Percentiles rank a stretch among this genome's conserved stretches.
These are phyloP conservation scores for Diploptera punctata DNA, from an alignment of 2,888 invertebrate genomes.

Conservation along the genomic window DNA sequence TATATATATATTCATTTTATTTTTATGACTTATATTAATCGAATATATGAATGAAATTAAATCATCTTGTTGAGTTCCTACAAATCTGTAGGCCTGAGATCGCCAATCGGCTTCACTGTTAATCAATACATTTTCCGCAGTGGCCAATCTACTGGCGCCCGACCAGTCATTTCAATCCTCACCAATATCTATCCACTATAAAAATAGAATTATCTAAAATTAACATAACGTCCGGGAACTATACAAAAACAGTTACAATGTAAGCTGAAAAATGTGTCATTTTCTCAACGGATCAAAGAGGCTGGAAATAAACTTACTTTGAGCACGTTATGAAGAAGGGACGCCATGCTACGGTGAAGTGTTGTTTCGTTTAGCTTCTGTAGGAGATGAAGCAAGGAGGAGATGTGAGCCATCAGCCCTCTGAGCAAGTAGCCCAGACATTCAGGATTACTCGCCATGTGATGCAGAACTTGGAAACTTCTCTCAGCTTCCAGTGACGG, in stretches of 20 bases:
- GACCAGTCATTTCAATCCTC: too few relatives aligned
- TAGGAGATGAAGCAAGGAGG: constrained; percentile 54
- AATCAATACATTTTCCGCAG: too few relatives aligned
- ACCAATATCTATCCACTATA: too few relatives aligned
- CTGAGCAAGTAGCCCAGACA: constrained; percentile 61
- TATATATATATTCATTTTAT: too few relatives aligned
- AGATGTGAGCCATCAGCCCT: constrained; percentile 55
- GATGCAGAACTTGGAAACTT: constrained; percentile 59
- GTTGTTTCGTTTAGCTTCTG: constrained; percentile 54
- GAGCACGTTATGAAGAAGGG: constrained; percentile 57
- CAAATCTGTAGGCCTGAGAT: too few relatives aligned
- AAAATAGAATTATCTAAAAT: too few relatives aligned
- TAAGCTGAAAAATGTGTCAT: constrained; percentile 8
- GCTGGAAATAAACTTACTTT: constrained; percentile 49
- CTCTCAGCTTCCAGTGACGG: constrained; percentile 53
- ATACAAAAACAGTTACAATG: constrained; percentile 7
- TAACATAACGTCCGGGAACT: background rate
- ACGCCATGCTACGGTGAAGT: constrained; percentile 56
- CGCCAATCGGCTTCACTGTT: too few relatives aligned
- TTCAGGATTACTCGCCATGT: constrained; percentile 63
- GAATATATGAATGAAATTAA: too few relatives aligned
- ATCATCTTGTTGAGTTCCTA: too few relatives aligned
- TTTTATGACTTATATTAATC: too few relatives aligned
- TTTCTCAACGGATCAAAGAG: background rate
- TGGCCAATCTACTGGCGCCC: too few relatives aligned